These are phyloP conservation scores for Panagrolaimus sp. DNA, from an alignment of 1,140 invertebrate genomes.

Conservation along the genomic window DNA sequence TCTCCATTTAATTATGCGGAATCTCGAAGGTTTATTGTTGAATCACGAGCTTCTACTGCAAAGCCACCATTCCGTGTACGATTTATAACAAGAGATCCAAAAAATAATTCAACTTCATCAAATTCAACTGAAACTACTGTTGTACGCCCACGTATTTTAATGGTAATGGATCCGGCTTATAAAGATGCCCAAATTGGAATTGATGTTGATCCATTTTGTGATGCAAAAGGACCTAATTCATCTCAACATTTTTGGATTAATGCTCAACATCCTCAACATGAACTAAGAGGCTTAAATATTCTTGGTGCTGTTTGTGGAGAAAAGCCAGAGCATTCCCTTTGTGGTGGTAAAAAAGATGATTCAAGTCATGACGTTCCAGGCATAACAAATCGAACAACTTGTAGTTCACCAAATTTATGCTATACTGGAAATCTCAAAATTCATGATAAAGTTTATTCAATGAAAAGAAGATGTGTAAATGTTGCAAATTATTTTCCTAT, in stretches of 20 bases:
- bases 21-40: constrained; percentile 47
- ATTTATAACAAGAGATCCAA: background rate
- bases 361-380: constrained; percentile 9
- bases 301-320: constrained; percentile 26
- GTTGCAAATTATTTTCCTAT: constrained; percentile 32
- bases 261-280: constrained; percentile 23
- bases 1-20: constrained; percentile 52
- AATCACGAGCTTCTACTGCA: constrained; percentile 29
- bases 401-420: constrained; percentile 30
- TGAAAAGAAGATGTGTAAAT: constrained; percentile 31
- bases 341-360: constrained; percentile 8
- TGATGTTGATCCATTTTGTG: constrained; percentile 41
- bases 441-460: constrained; percentile 34
- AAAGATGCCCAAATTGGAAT: constrained; percentile 39
- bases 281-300: constrained; percentile 29
- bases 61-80: constrained; percentile 9
- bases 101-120: background rate
- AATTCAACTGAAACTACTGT: constrained; percentile 2
- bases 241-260: constrained; percentile 39
- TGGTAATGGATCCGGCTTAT: constrained; percentile 14
- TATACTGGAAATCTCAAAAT: constrained; percentile 38
- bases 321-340: constrained; percentile 24
- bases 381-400: background rate
- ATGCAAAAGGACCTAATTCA: constrained; percentile 23
- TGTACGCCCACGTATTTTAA: background rate